A percentile compares a stretch with the other conserved stretches of the same genome.
Conservation (phyloP, 1,140 invertebrate species). For the Aleiodes sp. region DNA sequence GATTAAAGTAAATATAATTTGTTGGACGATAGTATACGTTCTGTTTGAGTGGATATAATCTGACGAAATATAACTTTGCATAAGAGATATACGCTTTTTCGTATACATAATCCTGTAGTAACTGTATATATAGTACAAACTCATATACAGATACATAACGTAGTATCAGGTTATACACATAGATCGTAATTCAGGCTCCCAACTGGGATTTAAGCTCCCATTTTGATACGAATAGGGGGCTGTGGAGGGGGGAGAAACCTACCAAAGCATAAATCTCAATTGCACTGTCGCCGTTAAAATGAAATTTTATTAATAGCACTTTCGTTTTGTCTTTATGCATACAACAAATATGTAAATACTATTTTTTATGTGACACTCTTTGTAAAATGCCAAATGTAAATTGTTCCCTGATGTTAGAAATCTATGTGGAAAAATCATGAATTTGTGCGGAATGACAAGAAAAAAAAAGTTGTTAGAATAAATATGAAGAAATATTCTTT, state of each 20-base stretch:
- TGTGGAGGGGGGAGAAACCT: constrained; percentile 13
- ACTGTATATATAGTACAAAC: not conserved
- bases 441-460: too few species aligned
- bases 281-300: constrained; percentile 28
- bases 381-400: not conserved
- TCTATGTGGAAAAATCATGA: too few species aligned
- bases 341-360: too few species aligned
- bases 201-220: constrained; percentile 31
- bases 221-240: too few species aligned
- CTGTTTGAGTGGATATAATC: constrained; percentile 11
- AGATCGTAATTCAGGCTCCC: constrained; percentile 34
- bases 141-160: constrained; percentile 11
- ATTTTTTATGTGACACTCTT: not conserved
- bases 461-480: too few species aligned
- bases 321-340: constrained; percentile 14
- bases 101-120: not conserved
- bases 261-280: constrained; percentile 34
- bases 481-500: too few species aligned
- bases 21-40: not conserved
- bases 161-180: constrained; percentile 19
- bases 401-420: too few species aligned
- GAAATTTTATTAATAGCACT: constrained; percentile 34
- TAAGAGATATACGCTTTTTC: constrained; percentile 22
- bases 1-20: constrained; percentile 24
- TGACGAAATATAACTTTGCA: constrained; percentile 35